Evolutionary conservation across 2,888 invertebrate genomes (phyloP).

Genomic region (Muscina levida): DNA sequence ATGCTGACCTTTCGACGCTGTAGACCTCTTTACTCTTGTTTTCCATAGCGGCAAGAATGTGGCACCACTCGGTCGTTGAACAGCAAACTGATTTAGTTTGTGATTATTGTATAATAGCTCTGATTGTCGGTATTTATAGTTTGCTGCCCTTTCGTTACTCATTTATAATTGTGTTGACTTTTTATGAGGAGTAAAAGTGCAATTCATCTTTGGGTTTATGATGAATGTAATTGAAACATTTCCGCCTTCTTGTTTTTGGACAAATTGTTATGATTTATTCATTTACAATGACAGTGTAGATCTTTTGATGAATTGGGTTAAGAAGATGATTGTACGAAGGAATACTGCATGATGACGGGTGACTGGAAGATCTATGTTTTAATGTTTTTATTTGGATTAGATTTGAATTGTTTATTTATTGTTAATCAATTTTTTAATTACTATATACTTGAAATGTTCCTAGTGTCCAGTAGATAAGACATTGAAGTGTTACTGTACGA

Average conservation of each 20-base stretch:
- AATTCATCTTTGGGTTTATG: neutral
- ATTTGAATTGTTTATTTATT: no score
- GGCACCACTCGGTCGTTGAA: neutral
- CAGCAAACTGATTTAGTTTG: slow-evolving; percentile 1
- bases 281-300: neutral
- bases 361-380: no score
- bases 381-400: no score
- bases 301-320: no score
- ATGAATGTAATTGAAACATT: slow-evolving; percentile 18
- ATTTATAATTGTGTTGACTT: slow-evolving; percentile 1
- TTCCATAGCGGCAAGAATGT: neutral
- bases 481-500: no score
- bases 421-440: no score
- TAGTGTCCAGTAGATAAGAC: no score
- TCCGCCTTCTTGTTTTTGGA: slow-evolving; percentile 5
- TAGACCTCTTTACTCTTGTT: neutral
- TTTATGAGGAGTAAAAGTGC: neutral
- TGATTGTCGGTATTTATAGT: neutral
- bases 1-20: slow-evolving; percentile 39
- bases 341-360: no score
- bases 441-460: no score
- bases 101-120: slow-evolving; percentile 6
- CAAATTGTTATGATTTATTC: slow-evolving; percentile 8
- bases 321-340: no score
- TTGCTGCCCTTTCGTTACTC: neutral